Conservation (phyloP, 2,888 invertebrate genomes). For the Tenthredo distinguenda region DNA sequence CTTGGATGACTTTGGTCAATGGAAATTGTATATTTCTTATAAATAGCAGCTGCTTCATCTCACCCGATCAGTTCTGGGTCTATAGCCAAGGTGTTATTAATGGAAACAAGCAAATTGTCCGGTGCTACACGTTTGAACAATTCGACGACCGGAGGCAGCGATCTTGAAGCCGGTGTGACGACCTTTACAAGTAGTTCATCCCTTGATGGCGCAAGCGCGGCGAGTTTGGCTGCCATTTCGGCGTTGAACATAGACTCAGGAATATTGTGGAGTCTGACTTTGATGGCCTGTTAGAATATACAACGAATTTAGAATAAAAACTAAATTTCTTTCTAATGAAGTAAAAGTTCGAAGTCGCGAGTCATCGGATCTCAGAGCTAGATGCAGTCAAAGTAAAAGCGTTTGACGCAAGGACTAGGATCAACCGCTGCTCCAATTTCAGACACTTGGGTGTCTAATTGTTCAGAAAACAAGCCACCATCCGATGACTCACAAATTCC, state of each 20-base stretch:
- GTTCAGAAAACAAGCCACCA: too few species aligned
- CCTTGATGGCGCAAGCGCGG: conserved; percentile 80
- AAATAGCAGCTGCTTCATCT: conserved; percentile 64
- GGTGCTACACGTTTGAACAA: conserved; percentile 85
- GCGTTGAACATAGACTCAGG: conserved; percentile 78
- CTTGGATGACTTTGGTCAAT: neutral
- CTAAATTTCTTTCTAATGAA: neutral
- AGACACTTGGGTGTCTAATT: too few species aligned
- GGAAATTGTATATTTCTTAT: neutral
- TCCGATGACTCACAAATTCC: too few species aligned
- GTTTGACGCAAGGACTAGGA: too few species aligned
- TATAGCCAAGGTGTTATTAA: conserved; percentile 85
- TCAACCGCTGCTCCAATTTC: too few species aligned
- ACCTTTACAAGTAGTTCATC: conserved; percentile 78
- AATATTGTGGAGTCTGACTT: conserved; percentile 82
- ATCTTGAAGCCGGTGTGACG: conserved; percentile 35
- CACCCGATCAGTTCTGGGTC: conserved; percentile 81
- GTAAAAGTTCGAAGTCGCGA: too few species aligned
- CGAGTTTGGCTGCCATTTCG: conserved; percentile 74
- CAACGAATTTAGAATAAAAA: conserved; percentile 14
- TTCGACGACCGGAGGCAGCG: conserved; percentile 80
- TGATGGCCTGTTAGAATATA: conserved; percentile 78
- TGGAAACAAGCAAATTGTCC: conserved; percentile 83
- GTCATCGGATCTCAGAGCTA: too few species aligned
- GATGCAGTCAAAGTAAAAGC: too few species aligned